Conservation (phyloP, 1,140 invertebrate genomes). For the Orius laevigatus region DNA sequence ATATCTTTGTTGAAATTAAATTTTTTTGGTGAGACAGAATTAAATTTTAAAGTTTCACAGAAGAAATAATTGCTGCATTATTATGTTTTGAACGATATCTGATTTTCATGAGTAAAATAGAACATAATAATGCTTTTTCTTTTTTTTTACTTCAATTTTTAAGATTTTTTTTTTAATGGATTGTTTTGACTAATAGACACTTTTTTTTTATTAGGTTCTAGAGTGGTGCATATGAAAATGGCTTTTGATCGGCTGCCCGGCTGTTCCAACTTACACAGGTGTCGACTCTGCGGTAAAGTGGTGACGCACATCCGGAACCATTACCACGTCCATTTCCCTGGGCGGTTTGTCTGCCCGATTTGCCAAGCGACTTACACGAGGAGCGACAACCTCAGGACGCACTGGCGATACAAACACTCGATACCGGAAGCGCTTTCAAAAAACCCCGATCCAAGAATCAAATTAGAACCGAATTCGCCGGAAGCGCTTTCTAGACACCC, state of each 20-base stretch:
- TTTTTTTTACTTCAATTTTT: no score
- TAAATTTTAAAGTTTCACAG: no score
- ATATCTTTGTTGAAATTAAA: no score
- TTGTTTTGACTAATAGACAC: neutral
- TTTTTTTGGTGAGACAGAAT: no score
- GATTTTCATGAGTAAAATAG: no score
- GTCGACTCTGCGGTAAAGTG: slow-evolving; percentile 79
- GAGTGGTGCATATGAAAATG: slow-evolving; percentile 80
- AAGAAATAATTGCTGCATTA: no score
- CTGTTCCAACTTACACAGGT: slow-evolving; percentile 65
- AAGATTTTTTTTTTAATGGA: neutral
- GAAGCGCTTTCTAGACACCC: slow-evolving; percentile 7
- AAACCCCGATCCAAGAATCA: neutral
- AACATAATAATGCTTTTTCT: no score
- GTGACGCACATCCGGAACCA: slow-evolving; percentile 80
- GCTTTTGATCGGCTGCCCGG: slow-evolving; percentile 76
- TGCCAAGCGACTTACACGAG: slow-evolving; percentile 72
- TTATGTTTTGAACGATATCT: no score
- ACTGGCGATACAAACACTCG: slow-evolving; percentile 77
- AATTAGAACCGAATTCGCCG: slow-evolving; percentile 2
- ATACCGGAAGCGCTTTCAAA: slow-evolving; percentile 11
- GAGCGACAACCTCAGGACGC: slow-evolving; percentile 72
- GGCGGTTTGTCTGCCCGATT: slow-evolving; percentile 70
- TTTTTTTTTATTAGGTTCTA: slow-evolving; percentile 63
- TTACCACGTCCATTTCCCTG: slow-evolving; percentile 78